Conservation (phyloP, 2,113 vertebrate species). For the Empidonax alnorum region DNA sequence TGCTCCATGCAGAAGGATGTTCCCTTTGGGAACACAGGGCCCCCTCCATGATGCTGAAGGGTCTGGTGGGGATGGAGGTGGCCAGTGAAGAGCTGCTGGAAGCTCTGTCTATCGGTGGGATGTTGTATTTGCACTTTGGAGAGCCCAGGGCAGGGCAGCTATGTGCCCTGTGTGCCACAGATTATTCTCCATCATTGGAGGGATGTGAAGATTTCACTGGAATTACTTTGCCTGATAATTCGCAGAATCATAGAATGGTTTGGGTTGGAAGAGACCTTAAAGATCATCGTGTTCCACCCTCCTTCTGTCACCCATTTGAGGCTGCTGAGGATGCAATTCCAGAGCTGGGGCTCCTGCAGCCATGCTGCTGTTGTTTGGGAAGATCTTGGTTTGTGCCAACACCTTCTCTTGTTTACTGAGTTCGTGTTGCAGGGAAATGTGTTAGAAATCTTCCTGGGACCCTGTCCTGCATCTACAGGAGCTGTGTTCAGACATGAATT, state of each 20-base stretch:
- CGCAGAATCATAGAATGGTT: not conserved
- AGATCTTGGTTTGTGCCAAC: not conserved
- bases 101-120: accelerated
- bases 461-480: not conserved
- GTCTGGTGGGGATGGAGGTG: not conserved
- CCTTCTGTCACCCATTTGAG: not conserved
- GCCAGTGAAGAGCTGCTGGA: not conserved
- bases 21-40: not conserved
- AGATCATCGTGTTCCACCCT: not conserved
- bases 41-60: not conserved
- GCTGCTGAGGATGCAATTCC: not conserved
- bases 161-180: not conserved
- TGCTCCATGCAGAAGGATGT: not conserved
- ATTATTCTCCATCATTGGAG: not conserved
- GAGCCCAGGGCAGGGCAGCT: not conserved
- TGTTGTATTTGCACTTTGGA: not conserved
- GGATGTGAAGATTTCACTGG: not conserved
- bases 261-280: not conserved
- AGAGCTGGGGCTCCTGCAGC: not conserved
- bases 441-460: not conserved
- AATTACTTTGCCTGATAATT: not conserved
- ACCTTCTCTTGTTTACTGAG: not conserved
- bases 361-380: not conserved
- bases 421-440: not conserved
- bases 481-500: not conserved